Base-by-base conservation (phyloP, 2,888 invertebrate genomes). In the Nomada flava region DNA sequence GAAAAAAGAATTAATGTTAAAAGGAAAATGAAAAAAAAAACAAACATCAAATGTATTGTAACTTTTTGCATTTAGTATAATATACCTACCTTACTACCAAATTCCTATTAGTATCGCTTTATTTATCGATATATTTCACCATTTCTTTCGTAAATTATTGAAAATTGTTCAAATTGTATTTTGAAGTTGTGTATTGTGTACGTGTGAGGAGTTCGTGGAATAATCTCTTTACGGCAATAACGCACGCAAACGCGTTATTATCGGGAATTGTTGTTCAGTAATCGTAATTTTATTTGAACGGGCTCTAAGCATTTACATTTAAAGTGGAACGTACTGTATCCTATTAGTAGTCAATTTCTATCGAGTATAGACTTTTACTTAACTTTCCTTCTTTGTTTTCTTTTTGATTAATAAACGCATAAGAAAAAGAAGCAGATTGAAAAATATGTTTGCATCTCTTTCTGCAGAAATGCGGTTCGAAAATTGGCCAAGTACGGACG, bases 41-140 rank as follows among this genome's bases (percentile, higher is more conserved):
- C 86, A 88, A 89, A 89, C 89, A 88, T 90, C 88, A 90, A 91
- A 90, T 92, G 90, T 91, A 92, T 91, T 92, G 92, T 92, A 92
- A 92, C 90, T 91, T 92, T 92, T 92, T 92, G 91, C 92, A 92
- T 92, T 92, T 92, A 92, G 92, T 92, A 92, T 92, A 92, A 92
- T 91, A 92, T 92, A 92, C 91, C 90, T 92, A 91, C 89, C 92
- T 92, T 90, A 91, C 88, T 92, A 92, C 90, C 91, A 90, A 53
- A 88, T 3, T 80, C 79, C 74, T 76, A 26, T 81, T 72, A 82
- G 74, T 75, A 82, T 88, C 70, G 74, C 65, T 85, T 87, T 79
- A 87, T 87, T 87, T 79, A 62, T 81, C 55, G 53, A 57, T 69
- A 52, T 55, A 70, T 63, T 77, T 65, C 20, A 68, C 62, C 72